Conservation (phyloP, 2,888 invertebrate species). For the Argynnis bischoffii region DNA sequence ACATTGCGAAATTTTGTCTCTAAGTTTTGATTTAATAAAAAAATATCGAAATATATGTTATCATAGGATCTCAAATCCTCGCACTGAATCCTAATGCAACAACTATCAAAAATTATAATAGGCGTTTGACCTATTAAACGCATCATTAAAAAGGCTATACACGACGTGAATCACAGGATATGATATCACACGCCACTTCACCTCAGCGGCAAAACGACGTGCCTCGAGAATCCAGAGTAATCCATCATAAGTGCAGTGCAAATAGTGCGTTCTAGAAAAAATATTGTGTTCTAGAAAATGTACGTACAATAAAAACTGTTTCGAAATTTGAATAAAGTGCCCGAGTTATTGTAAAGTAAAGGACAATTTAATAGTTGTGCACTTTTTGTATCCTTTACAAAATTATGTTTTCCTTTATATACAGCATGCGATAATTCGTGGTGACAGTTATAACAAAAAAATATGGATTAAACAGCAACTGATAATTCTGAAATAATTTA, state of each 20-base stretch:
- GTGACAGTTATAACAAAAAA: neutral
- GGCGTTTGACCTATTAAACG: conserved; percentile 71
- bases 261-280: conserved; percentile 55
- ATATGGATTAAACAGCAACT: neutral
- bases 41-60: neutral
- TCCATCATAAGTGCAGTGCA: conserved; percentile 68
- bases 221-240: conserved; percentile 52
- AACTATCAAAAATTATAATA: conserved; percentile 58
- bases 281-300: conserved; percentile 24
- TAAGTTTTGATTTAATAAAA: neutral
- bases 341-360: neutral
- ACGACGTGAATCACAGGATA: conserved; percentile 65
- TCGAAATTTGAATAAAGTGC: neutral
- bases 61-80: neutral
- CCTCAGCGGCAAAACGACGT: conserved; percentile 61
- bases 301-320: conserved; percentile 7
- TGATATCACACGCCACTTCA: conserved; percentile 69
- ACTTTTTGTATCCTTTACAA: conserved; percentile 14
- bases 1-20: too few relatives aligned
- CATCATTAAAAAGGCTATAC: conserved; percentile 51
- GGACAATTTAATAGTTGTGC: conserved; percentile 14
- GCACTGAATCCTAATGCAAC: conserved; percentile 24
- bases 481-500: neutral
- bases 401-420: neutral
- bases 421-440: conserved; percentile 2